A percentile compares a stretch with the other conserved stretches of the same genome.
Evolutionary conservation across 1,140 invertebrate genomes (phyloP).

Genomic region (Tetramorium simillimum): DNA sequence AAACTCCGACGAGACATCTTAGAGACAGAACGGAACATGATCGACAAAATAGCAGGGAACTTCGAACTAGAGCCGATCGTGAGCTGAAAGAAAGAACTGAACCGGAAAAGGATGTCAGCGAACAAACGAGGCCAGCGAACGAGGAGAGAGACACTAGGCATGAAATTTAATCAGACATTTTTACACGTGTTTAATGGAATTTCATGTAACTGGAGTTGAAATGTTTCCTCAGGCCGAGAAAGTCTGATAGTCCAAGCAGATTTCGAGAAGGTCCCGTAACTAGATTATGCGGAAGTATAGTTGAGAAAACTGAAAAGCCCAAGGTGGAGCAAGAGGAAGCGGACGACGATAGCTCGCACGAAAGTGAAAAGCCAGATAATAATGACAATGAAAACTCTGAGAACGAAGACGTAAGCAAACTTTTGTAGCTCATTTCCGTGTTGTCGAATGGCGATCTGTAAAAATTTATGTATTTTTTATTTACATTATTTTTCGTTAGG

Average conservation of each 20-base stretch:
- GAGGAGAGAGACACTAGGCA: conserved; percentile 81
- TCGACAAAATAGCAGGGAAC: conserved; percentile 70
- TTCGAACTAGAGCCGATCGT: conserved; percentile 71
- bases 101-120: conserved; percentile 77
- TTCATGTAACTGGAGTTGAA: conserved; percentile 18
- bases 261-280: conserved; percentile 83
- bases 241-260: conserved; percentile 80
- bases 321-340: conserved; percentile 76
- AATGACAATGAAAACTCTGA: conserved; percentile 84
- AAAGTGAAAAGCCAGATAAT: conserved; percentile 81
- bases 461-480: conserved; percentile 23
- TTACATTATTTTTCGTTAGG: conserved; percentile 71
- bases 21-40: conserved; percentile 77
- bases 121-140: conserved; percentile 70
- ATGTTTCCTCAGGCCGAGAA: conserved; percentile 72
- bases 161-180: conserved; percentile 11
- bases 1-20: conserved; percentile 78
- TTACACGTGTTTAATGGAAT: conserved; percentile 7
- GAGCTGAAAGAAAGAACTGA: conserved; percentile 75
- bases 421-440: conserved; percentile 1
- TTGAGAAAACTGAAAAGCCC: conserved; percentile 79
- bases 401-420: conserved; percentile 78
- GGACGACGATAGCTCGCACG: conserved; percentile 79
- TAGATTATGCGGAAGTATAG: conserved; percentile 77
- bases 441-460: background rate